Percentiles rank a stretch among this genome's conserved stretches.
These are phyloP conservation scores for Philaenus spumarius DNA, from an alignment of 1,140 invertebrate genomes.

Conservation along the genomic window DNA sequence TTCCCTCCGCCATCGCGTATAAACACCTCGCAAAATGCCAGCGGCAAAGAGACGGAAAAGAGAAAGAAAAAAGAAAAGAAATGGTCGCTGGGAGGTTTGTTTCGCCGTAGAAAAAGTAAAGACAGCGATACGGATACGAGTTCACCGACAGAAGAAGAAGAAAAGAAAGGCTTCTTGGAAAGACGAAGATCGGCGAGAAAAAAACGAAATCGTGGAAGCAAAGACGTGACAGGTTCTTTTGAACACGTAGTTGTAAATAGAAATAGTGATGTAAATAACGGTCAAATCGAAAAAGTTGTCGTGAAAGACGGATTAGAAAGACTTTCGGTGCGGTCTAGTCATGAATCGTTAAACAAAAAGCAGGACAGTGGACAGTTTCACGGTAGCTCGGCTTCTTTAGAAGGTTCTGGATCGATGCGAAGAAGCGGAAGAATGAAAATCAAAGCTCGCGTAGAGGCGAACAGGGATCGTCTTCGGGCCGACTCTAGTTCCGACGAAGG, in stretches of 20 bases:
- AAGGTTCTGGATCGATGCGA: constrained; percentile 44
- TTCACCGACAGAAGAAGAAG: constrained; percentile 53
- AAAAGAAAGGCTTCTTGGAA: constrained; percentile 36
- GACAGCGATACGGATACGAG: constrained; percentile 39
- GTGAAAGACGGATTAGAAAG: constrained; percentile 23
- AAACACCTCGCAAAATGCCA: constrained; percentile 2
- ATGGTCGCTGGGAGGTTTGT: constrained; percentile 65
- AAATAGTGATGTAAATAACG: not conserved
- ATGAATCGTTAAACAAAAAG: constrained; percentile 5
- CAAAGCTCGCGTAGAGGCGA: constrained; percentile 56
- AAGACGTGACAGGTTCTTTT: constrained; percentile 28
- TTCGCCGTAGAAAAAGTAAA: constrained; percentile 58
- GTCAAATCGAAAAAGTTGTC: not conserved
- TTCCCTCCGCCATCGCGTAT: constrained; percentile 7
- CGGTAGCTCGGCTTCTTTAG: constrained; percentile 43
- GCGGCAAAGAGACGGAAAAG: constrained; percentile 11
- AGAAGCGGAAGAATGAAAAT: constrained; percentile 46
- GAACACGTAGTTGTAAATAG: constrained; percentile 13
- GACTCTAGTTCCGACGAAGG: constrained; percentile 69
- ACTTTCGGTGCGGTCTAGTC: constrained; percentile 26
- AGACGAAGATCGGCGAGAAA: constrained; percentile 16
- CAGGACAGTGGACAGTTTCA: constrained; percentile 24
- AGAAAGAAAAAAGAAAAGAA: constrained; percentile 50
- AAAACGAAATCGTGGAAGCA: constrained; percentile 25
- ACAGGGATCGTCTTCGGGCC: constrained; percentile 50